phyloP scores from a whole-genome alignment of 2,113 vertebrate species.

The Pterophyllum scalare region DNA sequence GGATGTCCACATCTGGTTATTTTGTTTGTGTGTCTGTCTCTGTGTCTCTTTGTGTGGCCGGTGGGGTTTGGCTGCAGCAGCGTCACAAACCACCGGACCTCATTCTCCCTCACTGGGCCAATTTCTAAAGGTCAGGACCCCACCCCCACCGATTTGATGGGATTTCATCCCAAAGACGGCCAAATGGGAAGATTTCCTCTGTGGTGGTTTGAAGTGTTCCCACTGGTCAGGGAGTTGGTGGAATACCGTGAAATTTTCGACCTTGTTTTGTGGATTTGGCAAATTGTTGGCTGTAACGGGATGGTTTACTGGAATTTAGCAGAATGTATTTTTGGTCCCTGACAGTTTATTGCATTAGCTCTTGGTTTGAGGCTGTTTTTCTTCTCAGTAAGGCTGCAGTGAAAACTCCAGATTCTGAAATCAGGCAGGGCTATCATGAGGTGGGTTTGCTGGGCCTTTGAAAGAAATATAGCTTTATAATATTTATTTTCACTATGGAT shows the following conservation, averaged over 20 bases:
- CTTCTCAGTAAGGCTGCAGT: neutral
- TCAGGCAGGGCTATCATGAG: neutral
- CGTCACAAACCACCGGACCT: conserved; percentile 42
- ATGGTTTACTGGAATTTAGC: conserved; percentile 11
- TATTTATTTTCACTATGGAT: too few species aligned
- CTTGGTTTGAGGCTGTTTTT: conserved; percentile 1
- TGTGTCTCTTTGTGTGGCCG: conserved; percentile 40
- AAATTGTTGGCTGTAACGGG: conserved; percentile 7
- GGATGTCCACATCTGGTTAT: conserved; percentile 5
- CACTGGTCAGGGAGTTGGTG: neutral
- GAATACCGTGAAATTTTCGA: conserved; percentile 11
- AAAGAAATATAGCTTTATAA: neutral
- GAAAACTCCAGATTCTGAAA: neutral
- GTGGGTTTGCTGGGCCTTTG: neutral
- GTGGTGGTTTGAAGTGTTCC: conserved; percentile 7
- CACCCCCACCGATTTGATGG: neutral
- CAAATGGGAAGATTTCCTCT: neutral
- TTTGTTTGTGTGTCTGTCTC: neutral
- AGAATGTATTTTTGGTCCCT: neutral
- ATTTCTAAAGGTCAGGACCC: conserved; percentile 37
- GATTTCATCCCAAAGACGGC: neutral
- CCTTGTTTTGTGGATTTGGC: conserved; percentile 48
- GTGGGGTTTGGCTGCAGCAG: conserved; percentile 59
- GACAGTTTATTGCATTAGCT: conserved; percentile 9
- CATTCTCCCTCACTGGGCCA: conserved; percentile 18